A percentile compares a stretch with the other conserved stretches of the same genome.
Conservation (phyloP, 2,113 vertebrate species). For the Chlorodrepanis virens region DNA sequence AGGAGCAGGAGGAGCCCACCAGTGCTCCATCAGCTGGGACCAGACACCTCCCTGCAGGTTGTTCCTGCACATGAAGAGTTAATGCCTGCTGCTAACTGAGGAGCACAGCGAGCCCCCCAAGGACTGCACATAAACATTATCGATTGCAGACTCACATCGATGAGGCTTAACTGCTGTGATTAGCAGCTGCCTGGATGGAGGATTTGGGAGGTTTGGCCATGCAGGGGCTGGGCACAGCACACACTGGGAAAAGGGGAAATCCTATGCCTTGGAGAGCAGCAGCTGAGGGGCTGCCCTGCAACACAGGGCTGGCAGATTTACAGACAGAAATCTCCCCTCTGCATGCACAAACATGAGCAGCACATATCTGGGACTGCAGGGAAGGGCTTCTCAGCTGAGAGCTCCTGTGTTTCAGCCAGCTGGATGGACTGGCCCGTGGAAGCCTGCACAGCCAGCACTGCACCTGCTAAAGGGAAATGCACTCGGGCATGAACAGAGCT, state of each 20-base stretch:
- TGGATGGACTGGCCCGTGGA: neutral
- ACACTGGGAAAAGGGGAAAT: fast-evolving
- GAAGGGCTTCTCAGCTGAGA: neutral
- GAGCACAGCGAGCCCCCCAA: neutral
- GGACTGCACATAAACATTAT: neutral
- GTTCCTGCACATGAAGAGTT: neutral
- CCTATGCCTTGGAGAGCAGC: neutral
- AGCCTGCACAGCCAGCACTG: neutral
- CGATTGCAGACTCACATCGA: neutral
- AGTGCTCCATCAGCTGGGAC: neutral
- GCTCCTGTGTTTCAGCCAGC: neutral
- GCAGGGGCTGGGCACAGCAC: neutral
- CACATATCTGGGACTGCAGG: fast-evolving
- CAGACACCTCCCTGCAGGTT: too few species aligned
- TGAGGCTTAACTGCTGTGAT: neutral
- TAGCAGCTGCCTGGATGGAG: neutral
- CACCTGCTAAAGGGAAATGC: neutral
- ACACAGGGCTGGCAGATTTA: fast-evolving
- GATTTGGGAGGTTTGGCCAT: fast-evolving
- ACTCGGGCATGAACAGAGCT: neutral
- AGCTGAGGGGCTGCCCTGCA: neutral
- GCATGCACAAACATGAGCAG: neutral
- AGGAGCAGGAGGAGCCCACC: neutral
- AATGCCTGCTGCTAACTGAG: neutral
- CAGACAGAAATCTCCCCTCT: too few species aligned